A percentile compares a stretch with the other conserved stretches of the same genome.
Conservation (phyloP, 2,113 vertebrate genomes). For the Stomatorhinus ivindoensis region DNA sequence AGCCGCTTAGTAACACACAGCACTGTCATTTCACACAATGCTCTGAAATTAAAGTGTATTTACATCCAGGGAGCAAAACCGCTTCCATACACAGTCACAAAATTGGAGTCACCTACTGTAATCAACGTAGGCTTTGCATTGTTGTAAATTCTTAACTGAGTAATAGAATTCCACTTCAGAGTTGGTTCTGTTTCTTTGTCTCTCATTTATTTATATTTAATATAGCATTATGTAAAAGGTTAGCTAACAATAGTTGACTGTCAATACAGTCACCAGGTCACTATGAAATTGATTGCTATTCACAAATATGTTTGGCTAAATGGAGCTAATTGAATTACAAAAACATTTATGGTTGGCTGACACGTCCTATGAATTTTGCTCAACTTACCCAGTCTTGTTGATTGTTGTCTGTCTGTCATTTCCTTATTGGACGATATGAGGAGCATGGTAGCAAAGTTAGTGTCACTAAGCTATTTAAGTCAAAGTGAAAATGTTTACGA, state of each 20-base stretch:
- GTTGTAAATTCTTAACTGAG: not conserved
- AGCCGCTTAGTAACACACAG: not conserved
- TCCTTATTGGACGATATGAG: not conserved
- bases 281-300: not conserved
- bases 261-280: not conserved
- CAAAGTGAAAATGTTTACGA: not conserved
- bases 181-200: not conserved
- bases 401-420: not conserved
- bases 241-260: not conserved
- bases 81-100: not conserved
- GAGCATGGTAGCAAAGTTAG: not conserved
- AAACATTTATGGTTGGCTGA: not conserved
- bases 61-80: not conserved
- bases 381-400: not conserved
- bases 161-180: not conserved
- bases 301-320: not conserved
- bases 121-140: not conserved
- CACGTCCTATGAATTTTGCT: not conserved
- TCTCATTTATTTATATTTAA: not conserved
- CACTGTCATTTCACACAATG: not conserved
- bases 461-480: not conserved
- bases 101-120: not conserved
- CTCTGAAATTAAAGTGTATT: not conserved
- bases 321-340: not conserved
- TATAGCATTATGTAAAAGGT: not conserved